Base-by-base conservation (phyloP, 2,888 invertebrate species). In the Entomobrya multifasciata region DNA sequence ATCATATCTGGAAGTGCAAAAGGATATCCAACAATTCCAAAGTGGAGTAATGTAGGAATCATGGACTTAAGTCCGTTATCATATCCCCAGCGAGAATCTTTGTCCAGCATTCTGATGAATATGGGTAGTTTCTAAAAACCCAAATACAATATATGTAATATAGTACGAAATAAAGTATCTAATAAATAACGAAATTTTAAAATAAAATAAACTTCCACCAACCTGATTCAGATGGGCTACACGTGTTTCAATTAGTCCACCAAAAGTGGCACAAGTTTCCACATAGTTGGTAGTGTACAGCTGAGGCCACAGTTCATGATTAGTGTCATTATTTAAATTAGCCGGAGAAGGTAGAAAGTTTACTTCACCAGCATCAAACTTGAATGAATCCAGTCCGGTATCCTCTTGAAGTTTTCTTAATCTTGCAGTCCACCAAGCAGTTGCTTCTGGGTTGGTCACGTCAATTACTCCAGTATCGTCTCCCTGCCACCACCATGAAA, bases 341-440 rank as follows among this genome's bases (percentile, higher is more conserved):
- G 30, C 13, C 10, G 76, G 44, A 0, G 49, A 17, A 49, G 95
- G 95, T 67, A 95, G 93, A 94, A 95, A 96, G 90, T 95, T 94
- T 0, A 94, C 93, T 92, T 96, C 96, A 25, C 96, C 97, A 60
- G 96, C 96, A 91, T 97, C 96, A 91, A 97, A 96, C 93, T 96
- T 96, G 90, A 96, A 95, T 87, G 95, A 95, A 91, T 96, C 95
- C 22, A 97, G 94, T 0, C 95, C 95, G 77, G 95, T 94, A 5
- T 94, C 93, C 0, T 93, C 92, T 90, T 95, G 93, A 1, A 97
- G 90, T 5, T 92, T 89, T 49, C 91, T 79, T n/a, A 94, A 86
- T 65, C 92, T 89, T n/a, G 36, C 89, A 10, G 36, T 83, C 88
- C 91, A 77, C 93, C 93, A 27, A 95, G 91, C 25, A 6, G 85